Base-by-base conservation (phyloP, 92 coral and sea anemone species). In the Actinernus sp. region DNA sequence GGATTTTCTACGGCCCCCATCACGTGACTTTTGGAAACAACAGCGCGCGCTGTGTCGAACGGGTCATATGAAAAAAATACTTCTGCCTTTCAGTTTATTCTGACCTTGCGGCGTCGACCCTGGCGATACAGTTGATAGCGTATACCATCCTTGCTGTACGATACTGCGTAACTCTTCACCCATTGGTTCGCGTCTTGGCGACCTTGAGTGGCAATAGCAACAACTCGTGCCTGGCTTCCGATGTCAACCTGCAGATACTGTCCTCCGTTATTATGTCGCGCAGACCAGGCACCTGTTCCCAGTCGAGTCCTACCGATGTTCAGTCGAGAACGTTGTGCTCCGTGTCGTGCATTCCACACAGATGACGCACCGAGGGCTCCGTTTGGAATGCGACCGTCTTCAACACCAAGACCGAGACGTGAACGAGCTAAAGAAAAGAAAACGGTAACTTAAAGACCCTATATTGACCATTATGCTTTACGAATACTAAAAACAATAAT, bases 191-290 rank as follows among this genome's bases (percentile, higher is more conserved):
- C 68, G 31, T 85, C 96, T 47, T 84, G 82, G 31, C 96, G 92
- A 37, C 96, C 96, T 45, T 89, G 92, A 19, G 96, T 89, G 50
- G 88, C 96, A 40, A 85, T 55, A 28, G 88, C 96, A 63, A 79
- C 71, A 38, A 89, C 76, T 62, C 62, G 67, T 63, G 89, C 74
- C 41, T 79, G 64, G 16, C 77, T 36, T 34, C 97, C 98, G 32
- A 94, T 73, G 55, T 90, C 68, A n/a, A 89, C 56, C 65, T 94
- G 93, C 20, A 94, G 64, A 72, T 76, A 94, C 58, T 94, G 98
- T 41, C 57, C 55, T 26, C 76, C 78, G 36, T 94, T 83, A 86
- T 79, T 80, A 39, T 75, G 87, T n/a, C 90, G 79, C 4, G 93
- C 25, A 11, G 82, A 60, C 98, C 98, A 94, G 11, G 89, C 97